A percentile compares a stretch with the other conserved stretches of the same genome.
phyloP scores from a whole-genome alignment of 2,797 vertebrate genomes.

The Takifugu rubripes region DNA sequence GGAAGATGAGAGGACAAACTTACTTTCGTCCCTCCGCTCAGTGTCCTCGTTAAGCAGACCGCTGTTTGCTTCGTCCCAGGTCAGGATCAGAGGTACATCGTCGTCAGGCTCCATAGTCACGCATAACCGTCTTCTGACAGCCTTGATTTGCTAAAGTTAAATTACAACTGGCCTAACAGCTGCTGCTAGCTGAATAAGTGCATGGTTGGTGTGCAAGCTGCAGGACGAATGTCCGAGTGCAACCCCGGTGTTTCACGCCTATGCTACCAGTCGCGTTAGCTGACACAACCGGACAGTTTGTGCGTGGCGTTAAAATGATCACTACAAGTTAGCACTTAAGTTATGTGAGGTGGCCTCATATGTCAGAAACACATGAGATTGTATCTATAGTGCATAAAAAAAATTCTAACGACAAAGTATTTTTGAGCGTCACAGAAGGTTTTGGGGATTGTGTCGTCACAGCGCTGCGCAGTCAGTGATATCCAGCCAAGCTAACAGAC shows the following conservation, averaged over 20 bases:
- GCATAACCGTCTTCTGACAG: conserved; percentile 9
- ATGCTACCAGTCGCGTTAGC: conserved; percentile 4
- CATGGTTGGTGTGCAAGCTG: not conserved
- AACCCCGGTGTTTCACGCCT: conserved; percentile 21
- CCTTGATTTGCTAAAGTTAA: not conserved
- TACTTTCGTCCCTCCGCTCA: conserved; percentile 83
- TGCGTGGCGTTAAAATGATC: not conserved
- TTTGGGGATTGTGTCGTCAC: too few relatives aligned
- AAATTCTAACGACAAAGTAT: too few relatives aligned
- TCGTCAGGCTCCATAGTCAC: conserved; percentile 82
- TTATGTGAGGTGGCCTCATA: not conserved
- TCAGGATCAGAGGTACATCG: conserved; percentile 92
- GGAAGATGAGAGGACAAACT: conserved; percentile 49
- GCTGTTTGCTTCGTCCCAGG: conserved; percentile 84
- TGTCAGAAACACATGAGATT: conserved; percentile 2
- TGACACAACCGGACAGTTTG: conserved; percentile 5
- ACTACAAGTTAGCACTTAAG: not conserved
- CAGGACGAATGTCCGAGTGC: conserved; percentile 6
- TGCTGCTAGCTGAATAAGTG: conserved; percentile 14
- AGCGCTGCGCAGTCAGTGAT: not conserved
- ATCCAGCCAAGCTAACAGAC: conserved; percentile 19
- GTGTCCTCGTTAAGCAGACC: conserved; percentile 69
- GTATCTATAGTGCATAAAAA: conserved; percentile 35
- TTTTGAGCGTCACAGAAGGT: not conserved
- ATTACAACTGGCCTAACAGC: not conserved